A percentile compares a stretch with the other conserved stretches of the same genome.
Evolutionary conservation across 1,140 invertebrate species (phyloP).

Genomic region (Drosophila rufa): DNA sequence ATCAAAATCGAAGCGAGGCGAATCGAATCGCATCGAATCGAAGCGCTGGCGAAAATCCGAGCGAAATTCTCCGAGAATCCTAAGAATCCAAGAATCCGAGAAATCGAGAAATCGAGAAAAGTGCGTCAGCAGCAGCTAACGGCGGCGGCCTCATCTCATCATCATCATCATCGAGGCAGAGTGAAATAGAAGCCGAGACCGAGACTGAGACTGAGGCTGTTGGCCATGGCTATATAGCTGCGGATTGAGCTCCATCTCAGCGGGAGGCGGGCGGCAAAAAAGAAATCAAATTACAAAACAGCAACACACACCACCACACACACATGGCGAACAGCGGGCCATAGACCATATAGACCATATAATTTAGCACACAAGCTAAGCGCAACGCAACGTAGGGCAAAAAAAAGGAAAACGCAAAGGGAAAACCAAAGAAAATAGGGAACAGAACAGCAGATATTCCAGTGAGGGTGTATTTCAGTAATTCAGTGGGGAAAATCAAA

Average conservation of each 20-base stretch:
- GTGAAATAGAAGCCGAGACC: slow-evolving; percentile 35
- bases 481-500: slow-evolving; percentile 55
- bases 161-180: slow-evolving; percentile 21
- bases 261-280: slow-evolving; percentile 77
- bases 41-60: slow-evolving; percentile 39
- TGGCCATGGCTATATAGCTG: slow-evolving; percentile 27
- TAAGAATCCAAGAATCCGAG: slow-evolving; percentile 8
- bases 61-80: slow-evolving; percentile 16
- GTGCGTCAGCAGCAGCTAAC: slow-evolving; percentile 59
- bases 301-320: slow-evolving; percentile 48
- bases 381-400: slow-evolving; percentile 37
- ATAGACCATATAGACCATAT: slow-evolving; percentile 56
- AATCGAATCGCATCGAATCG: slow-evolving; percentile 30
- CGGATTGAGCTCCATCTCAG: slow-evolving; percentile 49
- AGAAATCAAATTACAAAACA: slow-evolving; percentile 84
- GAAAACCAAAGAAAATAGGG: slow-evolving; percentile 41
- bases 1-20: slow-evolving; percentile 19
- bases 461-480: slow-evolving; percentile 11
- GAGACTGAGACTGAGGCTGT: slow-evolving; percentile 24
- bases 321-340: slow-evolving; percentile 40
- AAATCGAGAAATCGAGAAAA: slow-evolving; percentile 39
- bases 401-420: slow-evolving; percentile 28
- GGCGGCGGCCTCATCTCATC: slow-evolving; percentile 30
- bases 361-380: slow-evolving; percentile 79
- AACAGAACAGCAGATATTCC: slow-evolving; percentile 37